phyloP scores from a whole-genome alignment of 2,113 vertebrate species.

The human region GRCh38 chr17:73465501-73466000 shows the following conservation, averaged over 20 bases:
- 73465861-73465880: background rate
- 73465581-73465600: background rate
- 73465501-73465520: background rate
- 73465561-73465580: conserved; percentile 52
- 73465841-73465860: background rate
- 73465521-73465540: background rate
- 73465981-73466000: background rate
- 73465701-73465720: conserved; percentile 87
- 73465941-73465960: background rate
- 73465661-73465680: conserved; percentile 87
- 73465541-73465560: background rate
- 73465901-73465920: background rate
- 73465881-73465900: background rate
- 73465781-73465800: background rate
- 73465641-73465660: conserved; percentile 90
- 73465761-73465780: background rate
- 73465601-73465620: conserved; percentile 27
- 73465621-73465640: conserved; percentile 85
- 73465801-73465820: background rate
- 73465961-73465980: background rate
- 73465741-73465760: conserved; percentile 73
- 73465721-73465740: conserved; percentile 87
- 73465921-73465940: fast-evolving
- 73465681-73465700: conserved; percentile 86
- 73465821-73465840: background rate